Evolutionary conservation across 2,113 vertebrate species (phyloP), one percentile per base, ranked within the genome.

Genomic region (Hydrochoerus hydrochaeris): DNA sequence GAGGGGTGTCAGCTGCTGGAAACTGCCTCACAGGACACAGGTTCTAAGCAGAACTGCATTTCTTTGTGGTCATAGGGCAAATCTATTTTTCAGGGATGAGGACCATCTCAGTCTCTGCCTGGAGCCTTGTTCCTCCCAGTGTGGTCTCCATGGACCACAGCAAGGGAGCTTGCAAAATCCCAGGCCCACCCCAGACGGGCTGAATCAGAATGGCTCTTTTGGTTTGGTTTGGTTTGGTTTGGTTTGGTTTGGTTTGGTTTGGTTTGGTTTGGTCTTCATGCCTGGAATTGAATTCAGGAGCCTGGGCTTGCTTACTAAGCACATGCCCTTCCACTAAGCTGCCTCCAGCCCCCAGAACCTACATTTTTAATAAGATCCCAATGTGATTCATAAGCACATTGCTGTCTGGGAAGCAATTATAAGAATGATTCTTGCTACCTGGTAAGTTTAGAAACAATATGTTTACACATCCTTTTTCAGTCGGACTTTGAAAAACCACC

Each of bases 361-460:
- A 38, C 69, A 46, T 88, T 93, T 78, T 88, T 81, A 69, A 82
- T 24, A 38, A 90, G 82, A 28, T 65, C 30, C 67, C 10, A 32
- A 4, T 6, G 46, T 62, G 83, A 81, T 57, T 94, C 19, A 12
- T 13, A 41, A 16, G 32, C 16, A 44, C 32, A 3, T 78, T 63
- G 12, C 63, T 65, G 78, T 44, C 60, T 52, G 35, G 90, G 63
- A 81, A 95, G 58, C 85, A 90, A 67, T 73, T 58, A 82, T 7
- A 58, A 73, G 22, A 84, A 85, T 9, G 62, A 77, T 81, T 78
- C 58, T 88, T 90, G 49, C 71, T 92, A 85, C 67, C 63, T 85
- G 71, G 38, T 78, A 91, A 95, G 75, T 95, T 92, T 90, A 94
- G 91, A 77, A 92, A 77, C 85, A 88, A 4, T 84, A 41, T 63